These are phyloP conservation scores for Ceratina calcarata DNA, from an alignment of 1,140 invertebrate species.

Conservation along the genomic window DNA sequence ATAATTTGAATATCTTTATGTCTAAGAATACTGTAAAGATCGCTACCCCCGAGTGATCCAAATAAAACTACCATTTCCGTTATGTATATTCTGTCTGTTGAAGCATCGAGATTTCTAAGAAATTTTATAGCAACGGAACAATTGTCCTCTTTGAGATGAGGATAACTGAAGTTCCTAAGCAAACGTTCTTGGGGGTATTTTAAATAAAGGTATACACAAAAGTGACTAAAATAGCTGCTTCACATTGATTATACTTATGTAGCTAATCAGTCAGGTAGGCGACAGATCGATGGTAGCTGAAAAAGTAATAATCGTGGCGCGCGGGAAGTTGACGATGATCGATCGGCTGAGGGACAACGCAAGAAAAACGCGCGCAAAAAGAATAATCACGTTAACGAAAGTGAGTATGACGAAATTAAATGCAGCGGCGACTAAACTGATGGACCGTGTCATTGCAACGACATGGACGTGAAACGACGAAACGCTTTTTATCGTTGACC, in stretches of 20 bases:
- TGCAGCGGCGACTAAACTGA: constrained; percentile 41
- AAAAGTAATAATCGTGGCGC: not conserved
- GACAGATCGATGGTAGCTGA: not conserved
- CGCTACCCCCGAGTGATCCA: no score
- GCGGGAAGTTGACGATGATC: constrained; percentile 26
- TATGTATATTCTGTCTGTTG: no score
- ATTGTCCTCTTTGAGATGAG: no score
- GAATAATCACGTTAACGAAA: constrained; percentile 62
- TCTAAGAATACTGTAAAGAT: no score
- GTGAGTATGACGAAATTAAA: constrained; percentile 46
- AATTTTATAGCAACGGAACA: no score
- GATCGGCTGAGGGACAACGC: constrained; percentile 26
- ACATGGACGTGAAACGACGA: constrained; percentile 33
- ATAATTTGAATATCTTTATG: no score
- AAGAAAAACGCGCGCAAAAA: constrained; percentile 33
- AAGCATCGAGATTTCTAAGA: no score
- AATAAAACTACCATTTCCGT: no score
- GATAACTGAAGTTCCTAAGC: no score
- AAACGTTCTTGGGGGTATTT: not conserved
- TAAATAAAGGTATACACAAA: not conserved
- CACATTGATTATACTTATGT: not conserved
- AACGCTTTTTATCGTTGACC: constrained; percentile 49
- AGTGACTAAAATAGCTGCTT: not conserved
- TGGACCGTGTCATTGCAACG: constrained; percentile 30
- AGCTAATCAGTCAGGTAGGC: not conserved